Percentiles rank a stretch among this genome's conserved stretches.
phyloP scores from a whole-genome alignment of 2,888 invertebrate species.

The Elysia crispata region DNA sequence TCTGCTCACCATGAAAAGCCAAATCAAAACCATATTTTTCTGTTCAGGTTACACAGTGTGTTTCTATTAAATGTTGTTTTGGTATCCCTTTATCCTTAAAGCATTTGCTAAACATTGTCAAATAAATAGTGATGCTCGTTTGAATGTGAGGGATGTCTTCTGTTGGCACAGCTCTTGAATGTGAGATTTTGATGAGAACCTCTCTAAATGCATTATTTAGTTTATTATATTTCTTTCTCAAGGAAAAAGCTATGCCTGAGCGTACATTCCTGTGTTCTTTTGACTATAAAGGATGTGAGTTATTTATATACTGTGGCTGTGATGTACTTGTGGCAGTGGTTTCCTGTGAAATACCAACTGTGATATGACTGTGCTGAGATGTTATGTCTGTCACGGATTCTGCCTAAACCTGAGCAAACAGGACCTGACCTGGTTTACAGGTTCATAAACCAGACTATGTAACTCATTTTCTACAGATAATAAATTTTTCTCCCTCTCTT shows the following conservation, averaged over 20 bases:
- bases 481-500: not conserved
- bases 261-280: slow-evolving; percentile 2
- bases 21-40: too few relatives aligned
- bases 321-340: slow-evolving; percentile 34
- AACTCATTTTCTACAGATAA: not conserved
- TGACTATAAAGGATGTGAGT: not conserved
- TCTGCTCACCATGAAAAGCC: too few relatives aligned
- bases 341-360: slow-evolving; percentile 14
- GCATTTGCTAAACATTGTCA: not conserved
- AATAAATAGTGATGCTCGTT: not conserved
- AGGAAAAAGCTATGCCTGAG: not conserved
- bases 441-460: not conserved
- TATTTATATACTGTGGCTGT: not conserved
- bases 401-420: not conserved
- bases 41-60: too few relatives aligned
- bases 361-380: slow-evolving; percentile 30
- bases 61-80: slow-evolving; percentile 13
- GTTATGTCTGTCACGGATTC: not conserved
- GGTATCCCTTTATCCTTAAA: slow-evolving; percentile 21
- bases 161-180: not conserved
- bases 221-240: not conserved
- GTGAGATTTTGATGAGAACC: not conserved
- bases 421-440: not conserved
- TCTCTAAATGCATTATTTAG: not conserved
- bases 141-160: not conserved